A percentile compares a stretch with the other conserved stretches of the same genome.
Conservation (phyloP, 2,888 invertebrate genomes). For the Pheosia tremula region DNA sequence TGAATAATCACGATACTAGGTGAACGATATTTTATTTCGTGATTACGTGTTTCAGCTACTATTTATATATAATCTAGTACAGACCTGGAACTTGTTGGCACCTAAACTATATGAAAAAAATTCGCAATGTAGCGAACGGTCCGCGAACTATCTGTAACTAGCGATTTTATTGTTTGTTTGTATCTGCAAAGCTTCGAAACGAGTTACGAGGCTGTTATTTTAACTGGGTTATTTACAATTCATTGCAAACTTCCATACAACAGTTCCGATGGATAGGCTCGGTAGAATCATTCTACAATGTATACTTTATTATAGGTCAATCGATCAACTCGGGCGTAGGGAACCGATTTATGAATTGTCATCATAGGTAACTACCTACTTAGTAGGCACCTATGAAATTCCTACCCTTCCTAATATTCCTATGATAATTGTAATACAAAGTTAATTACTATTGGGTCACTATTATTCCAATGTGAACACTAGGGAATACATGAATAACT, state of each 20-base stretch:
- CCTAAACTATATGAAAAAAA: conserved; percentile 1
- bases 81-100: conserved; percentile 5
- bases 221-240: conserved; percentile 31
- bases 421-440: no score
- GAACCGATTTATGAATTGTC: neutral
- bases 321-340: neutral
- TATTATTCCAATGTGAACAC: no score
- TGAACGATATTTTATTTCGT: conserved; percentile 1
- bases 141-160: conserved; percentile 9
- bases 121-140: conserved; percentile 7
- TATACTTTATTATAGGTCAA: neutral
- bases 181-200: conserved; percentile 13
- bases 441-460: no score
- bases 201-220: conserved; percentile 18
- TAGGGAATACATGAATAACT: no score
- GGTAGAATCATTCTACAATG: neutral
- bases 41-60: conserved; percentile 9
- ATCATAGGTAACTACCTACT: no score
- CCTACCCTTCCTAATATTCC: no score
- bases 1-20: conserved; percentile 4
- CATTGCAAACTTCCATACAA: conserved; percentile 19
- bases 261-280: neutral
- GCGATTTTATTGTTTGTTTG: conserved; percentile 11
- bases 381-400: no score
- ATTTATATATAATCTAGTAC: conserved; percentile 5